phyloP scores from a whole-genome alignment of 1,140 invertebrate genomes.

The Babylonia areolata region DNA sequence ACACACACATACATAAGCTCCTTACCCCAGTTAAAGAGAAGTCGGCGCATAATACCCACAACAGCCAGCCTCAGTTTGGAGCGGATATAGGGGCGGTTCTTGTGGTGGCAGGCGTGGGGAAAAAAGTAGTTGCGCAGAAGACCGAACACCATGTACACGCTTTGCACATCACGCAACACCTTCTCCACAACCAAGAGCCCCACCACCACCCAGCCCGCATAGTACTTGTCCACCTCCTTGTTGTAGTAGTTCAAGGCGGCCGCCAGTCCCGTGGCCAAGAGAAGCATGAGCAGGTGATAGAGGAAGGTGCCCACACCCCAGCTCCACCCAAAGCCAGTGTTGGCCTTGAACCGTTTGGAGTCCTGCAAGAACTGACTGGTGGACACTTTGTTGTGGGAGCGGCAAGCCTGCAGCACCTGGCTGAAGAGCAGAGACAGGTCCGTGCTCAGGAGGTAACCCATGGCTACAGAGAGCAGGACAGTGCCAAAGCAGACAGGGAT shows the following conservation, averaged over 20 bases:
- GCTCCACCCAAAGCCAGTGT: constrained; percentile 63
- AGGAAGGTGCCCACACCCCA: constrained; percentile 63
- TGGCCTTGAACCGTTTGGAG: constrained; percentile 19
- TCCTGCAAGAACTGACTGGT: constrained; percentile 42
- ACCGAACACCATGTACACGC: constrained; percentile 71
- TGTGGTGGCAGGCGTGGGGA: constrained; percentile 50
- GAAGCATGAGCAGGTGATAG: constrained; percentile 67
- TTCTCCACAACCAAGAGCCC: constrained; percentile 70
- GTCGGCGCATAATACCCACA: constrained; percentile 64
- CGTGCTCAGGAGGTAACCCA: constrained; percentile 72
- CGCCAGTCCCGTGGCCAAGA: constrained; percentile 56
- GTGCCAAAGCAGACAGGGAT: constrained; percentile 60
- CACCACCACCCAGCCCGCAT: constrained; percentile 62
- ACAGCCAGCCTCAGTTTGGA: constrained; percentile 52
- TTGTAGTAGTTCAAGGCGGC: constrained; percentile 49
- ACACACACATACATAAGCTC: background rate
- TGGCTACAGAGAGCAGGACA: constrained; percentile 61
- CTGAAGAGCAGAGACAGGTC: constrained; percentile 66
- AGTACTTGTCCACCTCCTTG: constrained; percentile 44
- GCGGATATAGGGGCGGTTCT: constrained; percentile 38
- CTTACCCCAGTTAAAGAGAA: constrained; percentile 71
- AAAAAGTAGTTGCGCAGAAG: constrained; percentile 70
- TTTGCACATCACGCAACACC: constrained; percentile 66
- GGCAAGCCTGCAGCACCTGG: constrained; percentile 50
- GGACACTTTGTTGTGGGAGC: constrained; percentile 58